Evolutionary conservation across 2,113 vertebrate genomes (phyloP).

Genomic region (Cololabis saira): DNA sequence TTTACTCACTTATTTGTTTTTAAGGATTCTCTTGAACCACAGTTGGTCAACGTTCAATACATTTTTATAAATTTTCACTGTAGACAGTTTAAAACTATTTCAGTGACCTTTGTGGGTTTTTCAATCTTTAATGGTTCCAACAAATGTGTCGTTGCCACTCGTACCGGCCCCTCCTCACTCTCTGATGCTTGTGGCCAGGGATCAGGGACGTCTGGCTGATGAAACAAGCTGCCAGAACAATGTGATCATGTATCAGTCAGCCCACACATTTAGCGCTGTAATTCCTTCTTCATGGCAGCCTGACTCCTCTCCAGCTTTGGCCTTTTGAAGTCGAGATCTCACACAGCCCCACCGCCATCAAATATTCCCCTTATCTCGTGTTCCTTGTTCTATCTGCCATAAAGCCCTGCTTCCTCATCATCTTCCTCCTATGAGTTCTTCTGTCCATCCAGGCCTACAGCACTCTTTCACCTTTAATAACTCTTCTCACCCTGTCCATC

Average conservation of each 20-base stretch:
- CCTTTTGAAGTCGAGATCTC: slow-evolving; percentile 65
- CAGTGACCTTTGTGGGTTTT: too few species aligned
- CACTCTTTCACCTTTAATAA: slow-evolving; percentile 40
- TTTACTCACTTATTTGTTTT: too few species aligned
- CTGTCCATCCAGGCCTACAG: slow-evolving; percentile 35
- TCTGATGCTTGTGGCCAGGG: slow-evolving; percentile 17
- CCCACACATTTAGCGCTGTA: slow-evolving; percentile 57
- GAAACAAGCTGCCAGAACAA: slow-evolving; percentile 65
- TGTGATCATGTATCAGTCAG: slow-evolving; percentile 66
- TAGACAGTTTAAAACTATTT: too few species aligned
- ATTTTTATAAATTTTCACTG: too few species aligned
- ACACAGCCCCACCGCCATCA: slow-evolving; percentile 13
- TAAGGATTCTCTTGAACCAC: too few species aligned
- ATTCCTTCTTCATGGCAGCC: slow-evolving; percentile 48
- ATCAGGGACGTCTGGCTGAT: slow-evolving; percentile 57
- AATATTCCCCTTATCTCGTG: not conserved
- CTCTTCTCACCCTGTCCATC: slow-evolving; percentile 24
- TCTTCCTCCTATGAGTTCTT: slow-evolving; percentile 29
- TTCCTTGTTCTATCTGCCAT: not conserved
- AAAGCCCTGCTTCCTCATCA: slow-evolving; percentile 26
- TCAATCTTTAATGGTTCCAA: too few species aligned
- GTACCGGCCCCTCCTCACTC: not conserved
- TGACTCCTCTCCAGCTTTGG: slow-evolving; percentile 53
- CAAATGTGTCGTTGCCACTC: too few species aligned
- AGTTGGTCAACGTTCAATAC: too few species aligned